A percentile compares a stretch with the other conserved stretches of the same genome.
phyloP scores from a whole-genome alignment of 2,113 vertebrate genomes.

The Xenotilapia leptura region DNA sequence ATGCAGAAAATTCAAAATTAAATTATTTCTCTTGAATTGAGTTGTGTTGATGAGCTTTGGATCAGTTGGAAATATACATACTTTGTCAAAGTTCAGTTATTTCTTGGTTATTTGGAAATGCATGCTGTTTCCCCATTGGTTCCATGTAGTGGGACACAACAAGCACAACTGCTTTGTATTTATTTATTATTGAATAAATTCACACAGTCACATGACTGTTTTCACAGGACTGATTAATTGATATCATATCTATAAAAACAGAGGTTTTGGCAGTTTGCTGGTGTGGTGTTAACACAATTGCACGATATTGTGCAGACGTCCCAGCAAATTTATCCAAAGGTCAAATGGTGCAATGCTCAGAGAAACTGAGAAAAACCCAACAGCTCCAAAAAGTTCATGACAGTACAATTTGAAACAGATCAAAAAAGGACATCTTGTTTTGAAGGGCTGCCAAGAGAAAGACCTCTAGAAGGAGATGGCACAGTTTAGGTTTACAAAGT shows the following conservation, averaged over 20 bases:
- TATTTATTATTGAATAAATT: neutral
- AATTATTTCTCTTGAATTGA: neutral
- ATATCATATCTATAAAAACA: neutral
- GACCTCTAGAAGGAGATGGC: neutral
- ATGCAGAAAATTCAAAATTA: neutral
- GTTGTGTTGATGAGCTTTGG: neutral
- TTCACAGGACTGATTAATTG: neutral
- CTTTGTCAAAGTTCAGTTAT: neutral
- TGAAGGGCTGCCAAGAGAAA: neutral
- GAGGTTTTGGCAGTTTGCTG: neutral
- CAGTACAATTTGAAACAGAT: neutral
- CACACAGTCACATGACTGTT: accelerated
- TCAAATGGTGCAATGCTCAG: neutral
- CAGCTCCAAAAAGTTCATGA: neutral
- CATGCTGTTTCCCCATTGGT: neutral
- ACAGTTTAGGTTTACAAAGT: neutral
- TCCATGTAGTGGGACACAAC: neutral
- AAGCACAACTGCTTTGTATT: neutral
- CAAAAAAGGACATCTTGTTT: neutral
- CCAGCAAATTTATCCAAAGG: neutral
- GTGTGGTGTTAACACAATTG: neutral
- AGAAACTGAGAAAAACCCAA: neutral
- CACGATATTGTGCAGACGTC: neutral
- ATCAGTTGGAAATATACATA: neutral
- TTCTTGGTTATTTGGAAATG: neutral